Evolutionary conservation across 2,797 vertebrate species (phyloP).

Genomic region (Psittacula derbiana): DNA sequence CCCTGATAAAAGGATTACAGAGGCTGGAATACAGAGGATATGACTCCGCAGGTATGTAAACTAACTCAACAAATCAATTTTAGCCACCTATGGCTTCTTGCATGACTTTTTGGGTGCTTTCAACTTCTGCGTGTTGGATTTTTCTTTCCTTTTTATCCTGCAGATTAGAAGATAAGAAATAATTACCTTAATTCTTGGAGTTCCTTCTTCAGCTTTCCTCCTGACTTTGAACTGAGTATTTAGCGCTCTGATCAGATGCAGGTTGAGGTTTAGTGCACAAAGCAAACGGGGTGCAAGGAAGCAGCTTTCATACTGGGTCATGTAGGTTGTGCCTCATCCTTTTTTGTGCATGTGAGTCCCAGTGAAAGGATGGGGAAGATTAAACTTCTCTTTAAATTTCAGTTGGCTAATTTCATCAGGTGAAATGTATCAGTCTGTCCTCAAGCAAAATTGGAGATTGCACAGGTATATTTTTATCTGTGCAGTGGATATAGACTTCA

Average conservation of each 20-base stretch:
- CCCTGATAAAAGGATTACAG: slow-evolving; percentile 91
- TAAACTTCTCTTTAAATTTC: not conserved
- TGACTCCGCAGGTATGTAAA: slow-evolving; percentile 91
- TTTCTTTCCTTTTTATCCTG: not conserved
- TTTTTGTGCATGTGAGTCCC: not conserved
- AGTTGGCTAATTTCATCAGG: not conserved
- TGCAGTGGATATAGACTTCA: not conserved
- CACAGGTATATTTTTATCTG: not conserved
- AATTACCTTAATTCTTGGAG: not conserved
- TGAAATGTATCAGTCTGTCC: not conserved
- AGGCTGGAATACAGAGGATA: slow-evolving; percentile 97
- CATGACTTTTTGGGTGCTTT: not conserved
- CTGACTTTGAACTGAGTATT: not conserved
- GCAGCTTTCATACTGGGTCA: not conserved
- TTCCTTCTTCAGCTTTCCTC: not conserved
- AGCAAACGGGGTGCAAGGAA: not conserved
- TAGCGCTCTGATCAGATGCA: not conserved
- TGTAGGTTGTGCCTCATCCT: not conserved
- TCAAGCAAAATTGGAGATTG: not conserved
- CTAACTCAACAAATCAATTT: not conserved
- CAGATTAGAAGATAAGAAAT: not conserved
- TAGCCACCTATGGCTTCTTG: not conserved
- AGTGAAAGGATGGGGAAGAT: not conserved
- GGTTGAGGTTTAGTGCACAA: not conserved
- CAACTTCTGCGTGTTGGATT: not conserved